Evolutionary conservation across 35 echinoderm and acorn worm genomes (phyloP).

Genomic region (Apostichopus japonicus): DNA sequence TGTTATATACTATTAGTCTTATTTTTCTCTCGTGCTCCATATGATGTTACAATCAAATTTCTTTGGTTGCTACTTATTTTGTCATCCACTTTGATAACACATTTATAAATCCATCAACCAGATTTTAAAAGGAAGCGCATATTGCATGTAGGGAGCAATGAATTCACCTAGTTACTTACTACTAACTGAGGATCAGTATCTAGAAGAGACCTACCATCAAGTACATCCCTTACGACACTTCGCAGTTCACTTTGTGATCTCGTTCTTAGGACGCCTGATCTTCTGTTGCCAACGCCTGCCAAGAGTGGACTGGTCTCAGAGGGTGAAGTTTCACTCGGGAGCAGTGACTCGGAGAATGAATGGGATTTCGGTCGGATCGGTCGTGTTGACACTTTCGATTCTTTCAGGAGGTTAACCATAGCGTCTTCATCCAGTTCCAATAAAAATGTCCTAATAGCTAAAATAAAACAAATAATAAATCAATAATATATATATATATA

Average conservation of each 20-base stretch:
- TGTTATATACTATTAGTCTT: too few species aligned
- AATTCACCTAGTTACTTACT: not conserved
- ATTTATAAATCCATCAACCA: too few species aligned
- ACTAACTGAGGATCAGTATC: too few species aligned
- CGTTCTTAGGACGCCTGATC: not conserved
- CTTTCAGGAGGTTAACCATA: slow-evolving; percentile 58
- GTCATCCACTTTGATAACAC: too few species aligned
- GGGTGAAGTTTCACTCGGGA: not conserved
- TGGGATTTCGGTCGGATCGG: not conserved
- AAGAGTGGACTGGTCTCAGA: slow-evolving; percentile 26
- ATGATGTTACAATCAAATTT: too few species aligned
- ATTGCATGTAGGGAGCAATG: not conserved
- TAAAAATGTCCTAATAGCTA: slow-evolving; percentile 83
- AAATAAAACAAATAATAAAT: not conserved
- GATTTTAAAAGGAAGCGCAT: too few species aligned
- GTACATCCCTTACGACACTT: slow-evolving; percentile 26
- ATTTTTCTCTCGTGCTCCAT: too few species aligned
- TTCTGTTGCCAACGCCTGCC: not conserved
- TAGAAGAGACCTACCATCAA: slow-evolving; percentile 2
- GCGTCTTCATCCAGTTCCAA: slow-evolving; percentile 87
- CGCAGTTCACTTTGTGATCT: slow-evolving; percentile 19
- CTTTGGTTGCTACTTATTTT: too few species aligned
- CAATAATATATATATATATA: too few species aligned
- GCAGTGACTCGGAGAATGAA: not conserved
- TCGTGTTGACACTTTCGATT: not conserved